These are phyloP conservation scores for Takifugu bimaculatus DNA, from an alignment of 2,113 vertebrate species.

Conservation along the genomic window DNA sequence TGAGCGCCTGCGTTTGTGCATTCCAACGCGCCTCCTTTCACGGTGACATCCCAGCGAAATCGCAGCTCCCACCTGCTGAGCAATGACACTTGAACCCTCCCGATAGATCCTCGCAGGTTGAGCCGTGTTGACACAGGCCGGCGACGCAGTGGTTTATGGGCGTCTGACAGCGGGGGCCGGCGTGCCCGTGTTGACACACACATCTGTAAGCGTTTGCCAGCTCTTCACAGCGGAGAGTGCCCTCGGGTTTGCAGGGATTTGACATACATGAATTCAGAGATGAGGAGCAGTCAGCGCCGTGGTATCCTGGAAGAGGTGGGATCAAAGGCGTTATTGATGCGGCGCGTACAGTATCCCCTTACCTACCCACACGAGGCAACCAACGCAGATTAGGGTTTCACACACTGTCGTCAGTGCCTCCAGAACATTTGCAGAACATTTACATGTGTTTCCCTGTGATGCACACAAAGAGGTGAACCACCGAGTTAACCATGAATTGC, in stretches of 20 bases:
- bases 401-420: conserved; percentile 30
- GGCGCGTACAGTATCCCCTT: conserved; percentile 28
- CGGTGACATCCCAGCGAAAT: conserved; percentile 25
- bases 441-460: neutral
- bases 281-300: conserved; percentile 62
- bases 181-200: conserved; percentile 69
- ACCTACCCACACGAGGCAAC: conserved; percentile 28
- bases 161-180: conserved; percentile 63
- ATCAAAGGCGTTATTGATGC: conserved; percentile 66
- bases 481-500: too few species aligned
- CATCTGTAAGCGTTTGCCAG: conserved; percentile 66
- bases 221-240: conserved; percentile 65
- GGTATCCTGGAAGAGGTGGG: conserved; percentile 60
- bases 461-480: neutral
- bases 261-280: conserved; percentile 61
- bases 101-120: conserved; percentile 58
- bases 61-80: conserved; percentile 63
- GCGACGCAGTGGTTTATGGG: conserved; percentile 66
- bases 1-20: conserved; percentile 23
- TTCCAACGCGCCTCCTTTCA: conserved; percentile 15
- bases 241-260: conserved; percentile 65
- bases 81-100: conserved; percentile 67
- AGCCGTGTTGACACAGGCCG: conserved; percentile 73
- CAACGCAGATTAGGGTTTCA: conserved; percentile 38
- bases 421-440: conserved; percentile 33